Percentiles rank a stretch among this genome's conserved stretches.
phyloP scores from a whole-genome alignment of 2,797 vertebrate species.

The Anguilla obscura region DNA sequence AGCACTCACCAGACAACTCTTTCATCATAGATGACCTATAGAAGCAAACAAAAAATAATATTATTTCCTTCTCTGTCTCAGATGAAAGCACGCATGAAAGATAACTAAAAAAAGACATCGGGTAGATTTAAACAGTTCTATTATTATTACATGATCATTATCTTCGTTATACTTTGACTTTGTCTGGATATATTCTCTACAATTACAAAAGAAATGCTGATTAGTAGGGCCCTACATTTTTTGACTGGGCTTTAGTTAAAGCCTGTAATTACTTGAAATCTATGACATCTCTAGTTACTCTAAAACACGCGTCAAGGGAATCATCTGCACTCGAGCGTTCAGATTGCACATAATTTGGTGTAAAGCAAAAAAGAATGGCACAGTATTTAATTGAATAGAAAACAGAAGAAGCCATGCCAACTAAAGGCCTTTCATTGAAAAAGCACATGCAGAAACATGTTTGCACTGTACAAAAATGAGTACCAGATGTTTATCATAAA shows the following conservation, averaged over 20 bases:
- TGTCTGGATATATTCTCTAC: not conserved
- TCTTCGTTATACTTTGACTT: not conserved
- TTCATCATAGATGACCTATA: constrained; percentile 80
- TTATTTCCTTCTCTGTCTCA: not conserved
- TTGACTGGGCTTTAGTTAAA: not conserved
- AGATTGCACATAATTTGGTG: not conserved
- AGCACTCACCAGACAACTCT: constrained; percentile 74
- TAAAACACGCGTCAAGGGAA: not conserved
- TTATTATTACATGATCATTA: not conserved
- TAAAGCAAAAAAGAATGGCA: not conserved
- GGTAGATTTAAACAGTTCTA: not conserved
- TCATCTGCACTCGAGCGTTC: not conserved
- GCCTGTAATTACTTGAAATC: not conserved
- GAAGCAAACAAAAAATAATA: constrained; percentile 37
- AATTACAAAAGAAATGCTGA: not conserved
- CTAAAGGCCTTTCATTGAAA: not conserved
- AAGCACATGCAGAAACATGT: not conserved
- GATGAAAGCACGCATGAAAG: not conserved
- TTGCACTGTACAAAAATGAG: not conserved
- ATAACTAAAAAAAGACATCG: not conserved
- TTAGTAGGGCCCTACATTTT: not conserved
- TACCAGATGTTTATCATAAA: not conserved
- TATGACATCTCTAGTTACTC: not conserved
- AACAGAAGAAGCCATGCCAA: not conserved
- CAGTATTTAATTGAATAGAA: not conserved